phyloP scores from a whole-genome alignment of 2,113 vertebrate genomes.

The Telmatochromis brachygnathus region DNA sequence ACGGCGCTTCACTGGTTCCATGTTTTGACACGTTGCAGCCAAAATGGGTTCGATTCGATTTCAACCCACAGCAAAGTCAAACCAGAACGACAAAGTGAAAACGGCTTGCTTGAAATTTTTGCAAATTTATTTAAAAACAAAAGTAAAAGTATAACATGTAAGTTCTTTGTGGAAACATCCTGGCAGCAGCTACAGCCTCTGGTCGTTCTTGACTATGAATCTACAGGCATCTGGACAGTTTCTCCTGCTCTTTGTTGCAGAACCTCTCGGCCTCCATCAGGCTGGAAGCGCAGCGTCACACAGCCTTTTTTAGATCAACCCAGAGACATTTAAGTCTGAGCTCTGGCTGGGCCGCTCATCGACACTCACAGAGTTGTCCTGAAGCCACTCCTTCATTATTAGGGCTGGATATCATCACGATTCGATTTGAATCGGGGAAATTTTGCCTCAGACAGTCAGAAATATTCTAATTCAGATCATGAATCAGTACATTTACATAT shows the following conservation, averaged over 20 bases:
- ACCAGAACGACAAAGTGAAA: accelerated
- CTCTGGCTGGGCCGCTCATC: not conserved
- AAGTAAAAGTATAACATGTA: not conserved
- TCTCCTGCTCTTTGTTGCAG: not conserved
- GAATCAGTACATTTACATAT: not conserved
- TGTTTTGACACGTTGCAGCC: accelerated
- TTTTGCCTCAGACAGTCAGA: not conserved
- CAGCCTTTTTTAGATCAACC: not conserved
- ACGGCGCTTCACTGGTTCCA: not conserved
- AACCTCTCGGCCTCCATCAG: not conserved
- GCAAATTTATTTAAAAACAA: not conserved
- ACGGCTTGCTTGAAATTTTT: accelerated
- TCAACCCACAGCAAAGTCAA: not conserved
- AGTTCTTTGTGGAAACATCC: not conserved
- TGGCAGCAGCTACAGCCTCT: not conserved
- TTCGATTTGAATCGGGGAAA: accelerated
- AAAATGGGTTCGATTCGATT: not conserved
- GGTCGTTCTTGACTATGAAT: accelerated
- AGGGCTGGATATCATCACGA: not conserved
- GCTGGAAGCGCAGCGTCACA: accelerated
- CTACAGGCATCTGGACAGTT: not conserved
- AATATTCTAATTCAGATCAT: accelerated
- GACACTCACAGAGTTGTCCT: not conserved
- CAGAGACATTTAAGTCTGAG: not conserved
- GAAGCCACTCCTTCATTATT: not conserved